Conservation (phyloP, 2,888 invertebrate species). For the Candidula unifasciata region DNA sequence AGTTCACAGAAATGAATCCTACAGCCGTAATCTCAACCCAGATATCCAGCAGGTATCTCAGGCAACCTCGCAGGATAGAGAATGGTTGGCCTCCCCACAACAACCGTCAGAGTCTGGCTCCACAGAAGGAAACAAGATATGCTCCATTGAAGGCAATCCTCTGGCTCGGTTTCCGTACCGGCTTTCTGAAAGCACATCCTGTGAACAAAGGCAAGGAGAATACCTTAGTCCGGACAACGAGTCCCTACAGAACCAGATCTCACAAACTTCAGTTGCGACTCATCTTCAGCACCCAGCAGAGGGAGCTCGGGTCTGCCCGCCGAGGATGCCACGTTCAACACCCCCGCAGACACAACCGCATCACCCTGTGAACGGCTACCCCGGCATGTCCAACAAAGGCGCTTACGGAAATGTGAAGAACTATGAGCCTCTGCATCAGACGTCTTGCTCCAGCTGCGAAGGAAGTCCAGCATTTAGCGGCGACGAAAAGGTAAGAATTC, state of each 20-base stretch:
- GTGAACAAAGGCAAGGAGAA: background rate
- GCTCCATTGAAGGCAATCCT: background rate
- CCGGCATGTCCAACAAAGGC: background rate
- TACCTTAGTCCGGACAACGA: background rate
- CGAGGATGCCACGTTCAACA: background rate
- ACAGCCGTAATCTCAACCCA: background rate
- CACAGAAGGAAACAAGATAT: background rate
- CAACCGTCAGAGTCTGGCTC: background rate
- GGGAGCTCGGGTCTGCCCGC: background rate
- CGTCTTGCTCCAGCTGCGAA: background rate
- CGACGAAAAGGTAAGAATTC: background rate
- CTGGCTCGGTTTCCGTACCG: background rate
- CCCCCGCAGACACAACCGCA: background rate
- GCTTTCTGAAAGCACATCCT: background rate
- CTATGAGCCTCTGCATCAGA: background rate
- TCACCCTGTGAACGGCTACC: background rate
- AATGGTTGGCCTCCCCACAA: background rate
- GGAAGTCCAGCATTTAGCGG: background rate
- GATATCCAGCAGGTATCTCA: background rate
- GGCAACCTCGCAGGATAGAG: background rate
- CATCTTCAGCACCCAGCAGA: background rate
- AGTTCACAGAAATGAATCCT: background rate
- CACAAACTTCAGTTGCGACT: background rate
- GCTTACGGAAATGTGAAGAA: background rate
- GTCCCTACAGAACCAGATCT: background rate